phyloP scores from a whole-genome alignment of 1,140 invertebrate species.

The Caerostris extrusa region DNA sequence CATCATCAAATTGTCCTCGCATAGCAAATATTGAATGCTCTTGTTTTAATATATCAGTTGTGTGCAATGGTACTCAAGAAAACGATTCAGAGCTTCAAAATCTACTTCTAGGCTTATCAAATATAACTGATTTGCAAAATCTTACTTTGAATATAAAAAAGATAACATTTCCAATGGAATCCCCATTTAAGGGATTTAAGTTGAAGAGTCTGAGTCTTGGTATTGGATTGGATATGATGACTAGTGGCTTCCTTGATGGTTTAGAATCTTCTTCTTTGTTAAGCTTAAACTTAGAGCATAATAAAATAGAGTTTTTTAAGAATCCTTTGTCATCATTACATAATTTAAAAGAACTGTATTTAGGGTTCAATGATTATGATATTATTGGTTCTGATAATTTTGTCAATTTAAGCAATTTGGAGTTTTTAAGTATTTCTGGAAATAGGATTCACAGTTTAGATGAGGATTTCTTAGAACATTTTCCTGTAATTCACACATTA shows the following conservation, averaged over 20 bases:
- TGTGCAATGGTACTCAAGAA: neutral
- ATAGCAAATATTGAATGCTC: constrained; percentile 35
- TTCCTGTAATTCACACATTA: constrained; percentile 15
- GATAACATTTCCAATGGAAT: neutral
- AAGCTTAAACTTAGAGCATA: constrained; percentile 3
- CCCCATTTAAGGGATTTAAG: constrained; percentile 1
- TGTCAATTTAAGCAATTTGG: constrained; percentile 33
- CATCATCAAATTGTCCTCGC: neutral
- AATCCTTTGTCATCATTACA: neutral
- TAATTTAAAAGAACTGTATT: constrained; percentile 31
- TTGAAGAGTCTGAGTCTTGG: constrained; percentile 20
- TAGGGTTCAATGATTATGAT: constrained; percentile 25
- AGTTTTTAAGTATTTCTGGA: constrained; percentile 8
- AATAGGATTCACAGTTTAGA: neutral
- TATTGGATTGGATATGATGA: neutral
- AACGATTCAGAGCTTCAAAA: neutral
- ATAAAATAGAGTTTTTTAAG: constrained; percentile 8
- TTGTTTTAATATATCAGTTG: neutral
- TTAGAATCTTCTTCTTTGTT: neutral
- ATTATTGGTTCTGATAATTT: neutral
- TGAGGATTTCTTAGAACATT: constrained; percentile 25
- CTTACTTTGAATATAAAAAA: constrained; percentile 22
- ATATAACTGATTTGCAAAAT: neutral
- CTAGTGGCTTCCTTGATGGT: neutral
- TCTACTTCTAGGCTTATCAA: neutral